Conservation (phyloP, 2,797 vertebrate genomes). For the Crypturellus tataupa region DNA sequence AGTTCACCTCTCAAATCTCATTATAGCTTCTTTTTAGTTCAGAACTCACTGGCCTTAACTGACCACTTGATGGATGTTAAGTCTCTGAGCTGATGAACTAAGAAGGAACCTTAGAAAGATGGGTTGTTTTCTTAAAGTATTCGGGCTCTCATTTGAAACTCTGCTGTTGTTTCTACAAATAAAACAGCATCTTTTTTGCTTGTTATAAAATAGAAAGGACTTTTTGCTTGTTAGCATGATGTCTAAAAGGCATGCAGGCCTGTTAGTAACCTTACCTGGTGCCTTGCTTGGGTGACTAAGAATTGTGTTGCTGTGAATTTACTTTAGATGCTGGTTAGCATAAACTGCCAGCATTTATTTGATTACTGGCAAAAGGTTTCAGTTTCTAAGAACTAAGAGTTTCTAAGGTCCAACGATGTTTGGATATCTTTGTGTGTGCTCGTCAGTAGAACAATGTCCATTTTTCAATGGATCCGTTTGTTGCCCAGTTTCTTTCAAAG, state of each 20-base stretch:
- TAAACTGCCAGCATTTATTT: not conserved
- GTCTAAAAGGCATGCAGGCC: accelerated
- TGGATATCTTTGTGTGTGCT: not conserved
- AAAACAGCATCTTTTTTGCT: not conserved
- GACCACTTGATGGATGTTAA: not conserved
- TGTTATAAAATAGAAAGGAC: not conserved
- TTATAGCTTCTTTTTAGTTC: not conserved
- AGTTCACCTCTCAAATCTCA: not conserved
- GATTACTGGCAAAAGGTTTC: not conserved
- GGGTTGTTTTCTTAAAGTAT: not conserved
- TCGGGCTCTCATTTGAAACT: not conserved
- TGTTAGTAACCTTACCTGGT: not conserved
- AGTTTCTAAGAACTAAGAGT: not conserved
- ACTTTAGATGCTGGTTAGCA: not conserved
- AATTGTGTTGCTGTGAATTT: not conserved
- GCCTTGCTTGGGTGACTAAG: accelerated
- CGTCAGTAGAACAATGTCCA: not conserved
- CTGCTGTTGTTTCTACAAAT: not conserved
- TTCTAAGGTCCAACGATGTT: not conserved
- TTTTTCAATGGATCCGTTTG: not conserved
- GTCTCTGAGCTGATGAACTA: not conserved
- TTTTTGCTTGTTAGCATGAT: not conserved
- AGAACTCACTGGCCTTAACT: not conserved
- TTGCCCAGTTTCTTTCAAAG: not conserved
- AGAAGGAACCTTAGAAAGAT: not conserved